Evolutionary conservation across 2,797 vertebrate genomes (phyloP).

Genomic region (Choloepus didactylus): DNA sequence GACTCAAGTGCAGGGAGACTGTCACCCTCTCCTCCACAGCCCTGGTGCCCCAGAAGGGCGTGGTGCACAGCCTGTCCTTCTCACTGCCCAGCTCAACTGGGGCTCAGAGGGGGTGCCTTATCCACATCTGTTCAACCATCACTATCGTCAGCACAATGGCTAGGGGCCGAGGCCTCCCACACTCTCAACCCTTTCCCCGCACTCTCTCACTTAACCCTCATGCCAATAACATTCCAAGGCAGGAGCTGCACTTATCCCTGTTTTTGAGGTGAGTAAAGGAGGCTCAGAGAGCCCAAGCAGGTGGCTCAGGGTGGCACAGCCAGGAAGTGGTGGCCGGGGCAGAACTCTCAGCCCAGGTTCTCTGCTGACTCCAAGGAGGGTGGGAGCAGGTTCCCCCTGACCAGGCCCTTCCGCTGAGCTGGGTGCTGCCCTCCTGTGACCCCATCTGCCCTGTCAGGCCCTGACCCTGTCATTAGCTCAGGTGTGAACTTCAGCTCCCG

Average conservation of each 20-base stretch:
- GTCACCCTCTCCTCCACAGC: neutral
- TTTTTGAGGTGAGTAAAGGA: neutral
- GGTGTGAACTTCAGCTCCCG: constrained; percentile 64
- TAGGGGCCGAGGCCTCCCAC: neutral
- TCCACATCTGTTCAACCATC: neutral
- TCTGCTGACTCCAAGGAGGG: neutral
- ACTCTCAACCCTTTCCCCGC: neutral
- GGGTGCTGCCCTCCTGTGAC: neutral
- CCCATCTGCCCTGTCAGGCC: neutral
- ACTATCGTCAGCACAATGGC: neutral
- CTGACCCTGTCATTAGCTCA: constrained; percentile 75
- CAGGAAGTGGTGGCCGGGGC: neutral
- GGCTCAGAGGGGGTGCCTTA: neutral
- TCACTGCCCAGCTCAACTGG: neutral
- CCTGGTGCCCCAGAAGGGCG: neutral
- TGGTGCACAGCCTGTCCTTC: neutral
- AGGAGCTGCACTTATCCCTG: neutral
- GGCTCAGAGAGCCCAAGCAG: neutral
- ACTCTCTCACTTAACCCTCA: neutral
- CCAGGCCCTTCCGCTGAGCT: neutral
- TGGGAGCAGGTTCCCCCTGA: neutral
- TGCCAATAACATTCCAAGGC: neutral
- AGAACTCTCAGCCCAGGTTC: neutral
- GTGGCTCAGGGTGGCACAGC: neutral
- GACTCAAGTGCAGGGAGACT: neutral